phyloP scores from a whole-genome alignment of 2,797 vertebrate genomes.

The Pygocentrus nattereri region DNA sequence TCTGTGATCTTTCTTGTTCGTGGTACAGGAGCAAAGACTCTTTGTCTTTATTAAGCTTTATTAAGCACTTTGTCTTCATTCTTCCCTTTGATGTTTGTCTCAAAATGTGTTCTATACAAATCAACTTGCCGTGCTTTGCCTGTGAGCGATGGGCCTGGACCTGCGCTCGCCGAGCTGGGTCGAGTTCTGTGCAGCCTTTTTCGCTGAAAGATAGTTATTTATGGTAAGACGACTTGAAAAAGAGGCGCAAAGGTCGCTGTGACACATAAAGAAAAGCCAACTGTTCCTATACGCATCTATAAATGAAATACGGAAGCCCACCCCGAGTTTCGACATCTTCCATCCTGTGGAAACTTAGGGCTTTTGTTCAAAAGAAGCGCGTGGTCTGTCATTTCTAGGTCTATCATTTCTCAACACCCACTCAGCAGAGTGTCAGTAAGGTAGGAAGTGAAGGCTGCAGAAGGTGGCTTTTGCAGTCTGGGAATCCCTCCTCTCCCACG shows the following conservation, averaged over 20 bases:
- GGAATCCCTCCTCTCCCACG: conserved; percentile 51
- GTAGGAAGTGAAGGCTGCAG: conserved; percentile 28
- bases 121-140: too few species aligned
- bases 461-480: conserved; percentile 24
- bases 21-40: too few species aligned
- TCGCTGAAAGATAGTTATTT: neutral
- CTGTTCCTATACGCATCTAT: neutral
- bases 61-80: too few species aligned
- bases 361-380: conserved; percentile 33
- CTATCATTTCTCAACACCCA: conserved; percentile 26
- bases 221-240: neutral
- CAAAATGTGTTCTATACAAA: too few species aligned
- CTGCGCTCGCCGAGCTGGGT: neutral
- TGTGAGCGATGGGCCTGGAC: neutral
- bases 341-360: conserved; percentile 52
- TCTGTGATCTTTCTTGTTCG: too few species aligned
- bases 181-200: neutral
- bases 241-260: neutral
- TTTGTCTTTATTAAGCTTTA: too few species aligned
- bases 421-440: conserved; percentile 23
- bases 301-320: conserved; percentile 29
- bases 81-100: too few species aligned
- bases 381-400: conserved; percentile 20
- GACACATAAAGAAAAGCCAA: conserved; percentile 16
- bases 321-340: conserved; percentile 22